phyloP scores from a whole-genome alignment of 2,888 invertebrate genomes.

The Euplexia lucipara region DNA sequence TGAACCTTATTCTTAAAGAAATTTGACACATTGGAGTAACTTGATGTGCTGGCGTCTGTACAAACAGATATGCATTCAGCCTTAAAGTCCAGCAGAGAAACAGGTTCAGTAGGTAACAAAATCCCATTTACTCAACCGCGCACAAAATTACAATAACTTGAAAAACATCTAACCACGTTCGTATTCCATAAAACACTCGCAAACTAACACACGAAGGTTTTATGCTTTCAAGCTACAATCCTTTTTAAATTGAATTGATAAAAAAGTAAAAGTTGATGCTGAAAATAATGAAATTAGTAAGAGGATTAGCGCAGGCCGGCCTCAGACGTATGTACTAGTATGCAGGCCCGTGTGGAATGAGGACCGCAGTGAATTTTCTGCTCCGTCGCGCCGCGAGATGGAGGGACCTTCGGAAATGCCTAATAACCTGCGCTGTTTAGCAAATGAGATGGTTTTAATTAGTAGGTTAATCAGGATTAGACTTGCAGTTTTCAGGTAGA shows the following conservation, averaged over 20 bases:
- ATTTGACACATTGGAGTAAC: too few relatives aligned
- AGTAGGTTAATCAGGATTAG: conserved; percentile 44
- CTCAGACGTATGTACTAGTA: conserved; percentile 45
- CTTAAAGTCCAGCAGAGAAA: background rate
- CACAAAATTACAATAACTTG: background rate
- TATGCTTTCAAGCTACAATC: conserved; percentile 26
- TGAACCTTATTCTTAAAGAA: too few relatives aligned
- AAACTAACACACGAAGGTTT: background rate
- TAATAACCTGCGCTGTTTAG: conserved; percentile 61
- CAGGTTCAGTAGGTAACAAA: too few relatives aligned
- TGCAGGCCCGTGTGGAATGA: conserved; percentile 80
- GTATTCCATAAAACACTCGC: background rate
- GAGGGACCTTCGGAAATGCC: conserved; percentile 76
- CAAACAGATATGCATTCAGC: background rate
- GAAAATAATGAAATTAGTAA: conserved; percentile 63
- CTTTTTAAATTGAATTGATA: conserved; percentile 43
- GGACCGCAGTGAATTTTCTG: conserved; percentile 85
- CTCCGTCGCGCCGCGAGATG: conserved; percentile 82
- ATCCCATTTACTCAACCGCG: too few relatives aligned
- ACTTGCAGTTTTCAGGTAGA: background rate
- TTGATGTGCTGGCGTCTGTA: too few relatives aligned
- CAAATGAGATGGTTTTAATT: conserved; percentile 63
- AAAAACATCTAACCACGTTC: background rate
- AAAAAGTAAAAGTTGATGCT: conserved; percentile 46
- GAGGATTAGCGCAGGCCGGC: conserved; percentile 51